Evolutionary conservation across 1,140 invertebrate genomes (phyloP).

Genomic region (Drosophila asahinai): DNA sequence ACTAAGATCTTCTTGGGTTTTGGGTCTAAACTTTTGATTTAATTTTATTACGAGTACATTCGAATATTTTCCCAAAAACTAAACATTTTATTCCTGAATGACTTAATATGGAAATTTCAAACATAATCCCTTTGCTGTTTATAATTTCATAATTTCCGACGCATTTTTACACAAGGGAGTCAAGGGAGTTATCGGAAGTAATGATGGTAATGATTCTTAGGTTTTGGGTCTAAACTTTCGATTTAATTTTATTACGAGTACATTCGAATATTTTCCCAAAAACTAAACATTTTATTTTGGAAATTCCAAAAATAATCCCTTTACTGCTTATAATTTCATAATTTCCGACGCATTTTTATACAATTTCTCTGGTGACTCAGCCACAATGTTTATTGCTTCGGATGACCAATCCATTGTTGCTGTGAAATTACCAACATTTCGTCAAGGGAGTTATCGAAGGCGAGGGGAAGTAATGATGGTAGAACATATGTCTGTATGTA

Average conservation of each 20-base stretch:
- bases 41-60: too few species aligned
- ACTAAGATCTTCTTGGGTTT: background rate
- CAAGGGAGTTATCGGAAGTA: too few species aligned
- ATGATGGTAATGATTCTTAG: too few species aligned
- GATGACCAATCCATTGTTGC: slow-evolving; percentile 6
- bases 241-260: too few species aligned
- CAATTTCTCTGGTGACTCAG: slow-evolving; percentile 11
- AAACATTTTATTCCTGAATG: background rate
- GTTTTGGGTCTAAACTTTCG: too few species aligned
- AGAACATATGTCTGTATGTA: background rate
- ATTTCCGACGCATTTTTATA: background rate
- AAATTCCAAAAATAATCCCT: background rate
- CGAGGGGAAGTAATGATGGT: slow-evolving; percentile 11
- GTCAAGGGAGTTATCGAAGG: slow-evolving; percentile 42
- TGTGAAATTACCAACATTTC: slow-evolving; percentile 25
- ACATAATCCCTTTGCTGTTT: too few species aligned
- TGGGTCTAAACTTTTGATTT: too few species aligned
- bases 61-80: background rate
- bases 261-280: background rate
- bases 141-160: slow-evolving; percentile 6
- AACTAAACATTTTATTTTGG: background rate
- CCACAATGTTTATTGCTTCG: slow-evolving; percentile 2
- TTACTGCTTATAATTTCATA: background rate
- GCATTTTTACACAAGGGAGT: too few species aligned
- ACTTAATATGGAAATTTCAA: too few species aligned